Percentiles rank a stretch among this genome's conserved stretches.
Evolutionary conservation across 2,888 invertebrate genomes (phyloP).

Genomic region (Cremastobaeus sp.): DNA sequence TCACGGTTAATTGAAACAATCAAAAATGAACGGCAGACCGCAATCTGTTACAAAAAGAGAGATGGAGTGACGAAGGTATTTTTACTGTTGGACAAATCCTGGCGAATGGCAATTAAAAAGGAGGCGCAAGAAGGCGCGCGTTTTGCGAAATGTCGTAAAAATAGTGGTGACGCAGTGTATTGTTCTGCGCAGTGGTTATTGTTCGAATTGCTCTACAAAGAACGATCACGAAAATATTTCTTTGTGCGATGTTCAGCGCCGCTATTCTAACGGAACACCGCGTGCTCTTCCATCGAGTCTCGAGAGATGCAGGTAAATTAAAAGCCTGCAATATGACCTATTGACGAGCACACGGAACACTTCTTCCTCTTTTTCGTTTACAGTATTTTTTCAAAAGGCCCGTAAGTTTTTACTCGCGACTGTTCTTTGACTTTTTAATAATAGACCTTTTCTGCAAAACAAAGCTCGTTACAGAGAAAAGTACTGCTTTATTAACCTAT

Average conservation of each 20-base stretch:
- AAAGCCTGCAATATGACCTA: slow-evolving; percentile 33
- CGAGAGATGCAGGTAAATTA: slow-evolving; percentile 48
- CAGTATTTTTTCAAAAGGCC: too few relatives aligned
- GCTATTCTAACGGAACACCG: slow-evolving; percentile 57
- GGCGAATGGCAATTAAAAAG: slow-evolving; percentile 23
- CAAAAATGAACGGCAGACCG: too few relatives aligned
- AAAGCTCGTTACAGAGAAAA: too few relatives aligned
- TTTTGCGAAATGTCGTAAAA: slow-evolving; percentile 48
- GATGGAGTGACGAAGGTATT: neutral
- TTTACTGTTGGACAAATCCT: slow-evolving; percentile 25
- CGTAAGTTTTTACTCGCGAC: too few relatives aligned
- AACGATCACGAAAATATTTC: slow-evolving; percentile 55
- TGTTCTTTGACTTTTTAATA: too few relatives aligned
- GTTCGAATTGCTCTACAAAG: slow-evolving; percentile 46
- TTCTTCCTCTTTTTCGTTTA: too few relatives aligned
- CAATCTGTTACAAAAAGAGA: too few relatives aligned
- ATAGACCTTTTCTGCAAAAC: too few relatives aligned
- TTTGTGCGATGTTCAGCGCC: slow-evolving; percentile 44
- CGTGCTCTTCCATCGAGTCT: slow-evolving; percentile 30
- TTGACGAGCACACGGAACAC: slow-evolving; percentile 12
- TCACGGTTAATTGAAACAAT: too few relatives aligned
- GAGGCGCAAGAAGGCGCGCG: slow-evolving; percentile 19
- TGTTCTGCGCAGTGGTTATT: slow-evolving; percentile 47
- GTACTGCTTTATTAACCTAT: too few relatives aligned
- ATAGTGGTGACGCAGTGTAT: slow-evolving; percentile 18